phyloP scores from a whole-genome alignment of 2,888 invertebrate species.

The Cheilosia urbana region DNA sequence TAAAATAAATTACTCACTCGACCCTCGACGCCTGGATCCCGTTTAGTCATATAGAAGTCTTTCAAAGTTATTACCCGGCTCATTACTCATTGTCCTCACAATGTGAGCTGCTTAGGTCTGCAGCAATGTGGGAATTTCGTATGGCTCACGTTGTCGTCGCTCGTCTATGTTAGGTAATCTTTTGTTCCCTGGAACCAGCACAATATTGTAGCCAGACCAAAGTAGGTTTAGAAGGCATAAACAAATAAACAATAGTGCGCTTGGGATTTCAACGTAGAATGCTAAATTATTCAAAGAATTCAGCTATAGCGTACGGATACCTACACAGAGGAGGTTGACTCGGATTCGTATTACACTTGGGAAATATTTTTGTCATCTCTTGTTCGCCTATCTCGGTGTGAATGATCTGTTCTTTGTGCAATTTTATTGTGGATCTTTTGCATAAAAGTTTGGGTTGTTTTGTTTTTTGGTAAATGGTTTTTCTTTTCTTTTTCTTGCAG shows the following conservation, averaged over 20 bases:
- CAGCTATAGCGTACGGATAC: background rate
- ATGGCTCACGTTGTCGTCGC: conserved; percentile 40
- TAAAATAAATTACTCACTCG: conserved; percentile 65
- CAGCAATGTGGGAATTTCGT: conserved; percentile 63
- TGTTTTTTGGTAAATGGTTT: conserved; percentile 4
- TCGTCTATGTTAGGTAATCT: conserved; percentile 65
- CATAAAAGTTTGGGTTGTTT: background rate
- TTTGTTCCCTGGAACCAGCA: conserved; percentile 62
- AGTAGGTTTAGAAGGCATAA: conserved; percentile 64
- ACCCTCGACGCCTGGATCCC: conserved; percentile 59
- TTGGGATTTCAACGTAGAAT: conserved; percentile 49
- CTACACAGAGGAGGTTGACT: background rate
- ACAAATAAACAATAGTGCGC: conserved; percentile 64
- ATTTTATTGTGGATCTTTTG: conserved; percentile 37
- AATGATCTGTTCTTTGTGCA: conserved; percentile 65
- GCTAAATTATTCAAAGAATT: conserved; percentile 65
- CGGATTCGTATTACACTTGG: conserved; percentile 41
- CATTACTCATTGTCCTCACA: conserved; percentile 71
- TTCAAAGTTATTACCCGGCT: conserved; percentile 63
- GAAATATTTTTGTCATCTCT: conserved; percentile 45
- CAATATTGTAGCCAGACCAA: conserved; percentile 49
- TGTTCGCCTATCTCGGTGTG: conserved; percentile 50
- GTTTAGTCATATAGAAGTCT: conserved; percentile 65
- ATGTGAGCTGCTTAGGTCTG: conserved; percentile 8
- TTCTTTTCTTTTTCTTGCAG: conserved; percentile 84